Evolutionary conservation across 2,113 vertebrate genomes (phyloP).

Genomic region (Orcinus orca): DNA sequence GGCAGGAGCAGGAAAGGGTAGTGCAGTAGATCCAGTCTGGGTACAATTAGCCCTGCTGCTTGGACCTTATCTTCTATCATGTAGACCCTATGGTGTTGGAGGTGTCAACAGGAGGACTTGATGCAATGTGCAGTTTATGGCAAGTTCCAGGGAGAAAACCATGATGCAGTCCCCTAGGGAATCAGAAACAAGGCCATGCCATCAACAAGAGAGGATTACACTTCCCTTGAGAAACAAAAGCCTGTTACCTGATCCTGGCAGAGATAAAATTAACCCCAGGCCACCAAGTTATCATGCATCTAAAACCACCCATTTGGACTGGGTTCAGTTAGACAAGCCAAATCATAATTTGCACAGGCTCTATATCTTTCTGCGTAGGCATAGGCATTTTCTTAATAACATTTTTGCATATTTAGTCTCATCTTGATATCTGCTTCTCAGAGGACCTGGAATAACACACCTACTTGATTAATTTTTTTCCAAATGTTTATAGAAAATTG

Average conservation of each 20-base stretch:
- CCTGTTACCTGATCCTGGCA: background rate
- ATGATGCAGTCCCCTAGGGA: background rate
- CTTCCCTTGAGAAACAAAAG: background rate
- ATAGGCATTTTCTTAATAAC: background rate
- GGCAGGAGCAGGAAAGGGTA: background rate
- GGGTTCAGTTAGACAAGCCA: background rate
- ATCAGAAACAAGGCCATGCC: background rate
- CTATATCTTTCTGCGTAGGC: background rate
- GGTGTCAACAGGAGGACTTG: fast-evolving
- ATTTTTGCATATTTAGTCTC: background rate
- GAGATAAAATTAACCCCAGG: background rate
- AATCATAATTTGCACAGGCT: background rate
- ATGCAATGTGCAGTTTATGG: background rate
- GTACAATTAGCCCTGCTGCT: background rate
- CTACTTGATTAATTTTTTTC: background rate
- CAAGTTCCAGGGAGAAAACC: background rate
- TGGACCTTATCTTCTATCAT: background rate
- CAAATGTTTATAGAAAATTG: background rate
- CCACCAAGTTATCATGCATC: background rate
- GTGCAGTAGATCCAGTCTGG: background rate
- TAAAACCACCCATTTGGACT: background rate
- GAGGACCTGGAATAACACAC: background rate
- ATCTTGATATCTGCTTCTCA: background rate
- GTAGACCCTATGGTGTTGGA: background rate
- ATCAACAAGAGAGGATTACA: background rate